Evolutionary conservation across 2,888 invertebrate genomes (phyloP), one percentile per base, ranked within the genome.

Genomic region (Drosophila anomalata): DNA sequence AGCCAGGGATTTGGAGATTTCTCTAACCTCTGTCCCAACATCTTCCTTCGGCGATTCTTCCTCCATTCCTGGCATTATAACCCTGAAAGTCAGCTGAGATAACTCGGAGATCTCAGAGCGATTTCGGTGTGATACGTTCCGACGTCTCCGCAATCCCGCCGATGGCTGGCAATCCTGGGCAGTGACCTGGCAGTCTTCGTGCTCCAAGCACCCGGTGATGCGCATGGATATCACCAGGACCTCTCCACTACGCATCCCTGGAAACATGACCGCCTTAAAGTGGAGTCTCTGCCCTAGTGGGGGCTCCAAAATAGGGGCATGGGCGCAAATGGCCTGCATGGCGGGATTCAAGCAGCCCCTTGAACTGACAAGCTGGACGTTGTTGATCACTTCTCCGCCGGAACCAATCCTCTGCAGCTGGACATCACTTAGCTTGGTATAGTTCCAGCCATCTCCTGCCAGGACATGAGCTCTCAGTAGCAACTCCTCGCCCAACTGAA

Each of bases 241-340:
- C 60, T 94, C 94, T 1, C 93, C 93, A 75, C 93, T 93, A 20
- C 90, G 91, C 92, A 94, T 93, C 12, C 93, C 94, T 67, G 94
- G 93, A 78, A 94, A 94, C 91, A 94, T 92, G 44, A 94, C 93
- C 1, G 94, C 93, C 53, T 93, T 92, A 72, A 93, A 93, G 46
- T 90, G 89, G 26, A 93, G 73, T 2, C 92, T 89, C 59, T 92
- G 92, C 0, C 92, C 91, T 36, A 93, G 78, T 0, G 93, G 92
- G 12, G 90, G 87, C 42, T 92, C 91, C 54, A 91, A 90, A 22
- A 88, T 82, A 5, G 93, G 93, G 20, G 91, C 87, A 60, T 91
- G 90, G 0, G 92, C 91, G 67, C 93, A 93, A 5, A 93, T 87
- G 41, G 89, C 89, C 41, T 90, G 90, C 91, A 93, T 93, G 17